phyloP scores from a whole-genome alignment of 2,113 vertebrate species.

The Syrmaticus mikado region DNA sequence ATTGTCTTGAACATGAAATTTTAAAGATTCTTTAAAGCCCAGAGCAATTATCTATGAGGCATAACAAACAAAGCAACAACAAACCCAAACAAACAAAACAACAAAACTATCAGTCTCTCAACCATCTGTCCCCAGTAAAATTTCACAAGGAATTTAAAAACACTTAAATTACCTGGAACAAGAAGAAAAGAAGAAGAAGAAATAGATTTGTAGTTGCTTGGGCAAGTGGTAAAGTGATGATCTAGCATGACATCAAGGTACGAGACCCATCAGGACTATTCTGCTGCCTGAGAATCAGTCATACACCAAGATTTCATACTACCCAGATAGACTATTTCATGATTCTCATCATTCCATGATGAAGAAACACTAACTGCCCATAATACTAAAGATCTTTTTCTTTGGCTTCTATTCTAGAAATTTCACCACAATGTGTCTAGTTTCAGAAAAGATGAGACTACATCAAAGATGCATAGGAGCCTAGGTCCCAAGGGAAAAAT shows the following conservation, averaged over 20 bases:
- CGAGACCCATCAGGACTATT: background rate
- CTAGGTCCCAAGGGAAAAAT: background rate
- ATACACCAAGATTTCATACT: background rate
- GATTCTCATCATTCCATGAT: background rate
- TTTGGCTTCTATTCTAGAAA: background rate
- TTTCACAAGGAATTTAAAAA: background rate
- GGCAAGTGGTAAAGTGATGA: fast-evolving
- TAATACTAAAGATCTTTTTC: background rate
- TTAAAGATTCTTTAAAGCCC: background rate
- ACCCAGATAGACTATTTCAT: background rate
- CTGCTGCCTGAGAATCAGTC: background rate
- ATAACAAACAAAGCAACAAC: background rate
- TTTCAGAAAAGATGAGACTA: background rate
- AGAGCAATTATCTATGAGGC: background rate
- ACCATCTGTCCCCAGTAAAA: background rate
- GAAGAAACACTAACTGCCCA: background rate
- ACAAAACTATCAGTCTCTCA: background rate
- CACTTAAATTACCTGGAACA: background rate
- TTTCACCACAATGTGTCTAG: background rate
- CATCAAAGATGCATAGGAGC: fast-evolving
- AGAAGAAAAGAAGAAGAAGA: background rate
- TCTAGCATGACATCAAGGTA: fast-evolving
- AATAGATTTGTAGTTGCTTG: background rate
- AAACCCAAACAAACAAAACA: background rate
- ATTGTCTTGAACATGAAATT: background rate